Evolutionary conservation across 2,888 invertebrate genomes (phyloP).

Genomic region (Phortica magna): DNA sequence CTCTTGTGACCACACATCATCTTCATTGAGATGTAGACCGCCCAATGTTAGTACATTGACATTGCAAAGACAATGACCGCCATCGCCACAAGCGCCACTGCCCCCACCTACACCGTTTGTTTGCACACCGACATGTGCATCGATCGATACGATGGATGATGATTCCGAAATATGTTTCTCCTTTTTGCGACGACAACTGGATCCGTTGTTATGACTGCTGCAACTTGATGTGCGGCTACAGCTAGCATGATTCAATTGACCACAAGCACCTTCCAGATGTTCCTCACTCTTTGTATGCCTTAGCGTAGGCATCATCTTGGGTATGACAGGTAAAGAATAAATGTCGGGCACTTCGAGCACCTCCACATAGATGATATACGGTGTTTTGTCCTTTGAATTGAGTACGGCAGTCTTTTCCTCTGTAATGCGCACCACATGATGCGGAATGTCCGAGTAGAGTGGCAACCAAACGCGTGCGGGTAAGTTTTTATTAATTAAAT

Average conservation of each 20-base stretch:
- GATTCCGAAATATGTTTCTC: conserved; percentile 52
- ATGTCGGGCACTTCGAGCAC: conserved; percentile 92
- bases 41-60: conserved; percentile 51
- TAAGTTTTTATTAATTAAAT: conserved; percentile 95
- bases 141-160: conserved; percentile 43
- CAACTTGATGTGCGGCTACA: conserved; percentile 73
- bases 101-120: background rate
- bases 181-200: conserved; percentile 64
- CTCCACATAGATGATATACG: conserved; percentile 98
- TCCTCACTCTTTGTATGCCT: conserved; percentile 97
- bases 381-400: conserved; percentile 94
- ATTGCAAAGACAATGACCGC: conserved; percentile 48
- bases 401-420: conserved; percentile 98
- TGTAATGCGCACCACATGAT: conserved; percentile 97
- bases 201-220: conserved; percentile 66
- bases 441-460: conserved; percentile 88
- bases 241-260: conserved; percentile 53
- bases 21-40: conserved; percentile 82
- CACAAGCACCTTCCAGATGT: conserved; percentile 82
- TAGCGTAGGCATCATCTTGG: conserved; percentile 91
- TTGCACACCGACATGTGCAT: conserved; percentile 33
- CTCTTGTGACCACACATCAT: conserved; percentile 92
- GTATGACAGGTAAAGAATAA: conserved; percentile 90
- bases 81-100: conserved; percentile 49
- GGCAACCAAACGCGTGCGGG: conserved; percentile 99